Percentiles rank a stretch among this genome's conserved stretches.
phyloP scores from a whole-genome alignment of 2,797 vertebrate genomes.

The Platalea minor region DNA sequence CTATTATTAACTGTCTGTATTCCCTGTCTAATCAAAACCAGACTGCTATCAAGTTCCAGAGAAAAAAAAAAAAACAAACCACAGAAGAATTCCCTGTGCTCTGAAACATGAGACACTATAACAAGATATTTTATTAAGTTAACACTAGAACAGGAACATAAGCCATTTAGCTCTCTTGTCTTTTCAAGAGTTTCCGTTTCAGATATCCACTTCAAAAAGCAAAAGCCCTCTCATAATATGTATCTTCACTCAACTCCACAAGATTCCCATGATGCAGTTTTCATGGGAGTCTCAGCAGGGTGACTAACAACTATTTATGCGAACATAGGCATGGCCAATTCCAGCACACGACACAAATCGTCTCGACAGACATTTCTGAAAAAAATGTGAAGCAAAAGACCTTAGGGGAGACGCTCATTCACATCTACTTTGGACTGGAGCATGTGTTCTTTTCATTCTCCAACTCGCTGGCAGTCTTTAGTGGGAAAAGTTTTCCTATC shows the following conservation, averaged over 20 bases:
- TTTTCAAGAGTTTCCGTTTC: constrained; percentile 14
- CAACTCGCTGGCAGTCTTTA: not conserved
- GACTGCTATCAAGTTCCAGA: constrained; percentile 35
- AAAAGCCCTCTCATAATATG: not conserved
- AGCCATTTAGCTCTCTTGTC: constrained; percentile 7
- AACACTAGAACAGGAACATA: constrained; percentile 20
- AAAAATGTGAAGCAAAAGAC: not conserved
- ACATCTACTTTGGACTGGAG: not conserved
- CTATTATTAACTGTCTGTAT: constrained; percentile 54
- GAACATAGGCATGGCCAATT: not conserved
- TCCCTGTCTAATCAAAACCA: constrained; percentile 59
- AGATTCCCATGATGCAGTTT: not conserved
- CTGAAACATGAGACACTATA: constrained; percentile 34
- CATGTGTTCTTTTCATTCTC: not conserved
- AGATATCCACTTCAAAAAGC: not conserved
- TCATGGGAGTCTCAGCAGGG: not conserved
- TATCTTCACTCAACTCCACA: not conserved
- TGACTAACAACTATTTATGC: not conserved
- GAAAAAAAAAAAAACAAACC: not conserved
- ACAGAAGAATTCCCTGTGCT: constrained; percentile 28
- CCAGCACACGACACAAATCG: not conserved
- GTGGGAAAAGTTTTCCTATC: not conserved
- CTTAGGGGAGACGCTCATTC: not conserved
- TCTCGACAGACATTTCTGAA: not conserved
- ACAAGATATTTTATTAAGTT: constrained; percentile 38